Evolutionary conservation across 2,888 invertebrate species (phyloP).

Genomic region (Lomographa bimaculata): DNA sequence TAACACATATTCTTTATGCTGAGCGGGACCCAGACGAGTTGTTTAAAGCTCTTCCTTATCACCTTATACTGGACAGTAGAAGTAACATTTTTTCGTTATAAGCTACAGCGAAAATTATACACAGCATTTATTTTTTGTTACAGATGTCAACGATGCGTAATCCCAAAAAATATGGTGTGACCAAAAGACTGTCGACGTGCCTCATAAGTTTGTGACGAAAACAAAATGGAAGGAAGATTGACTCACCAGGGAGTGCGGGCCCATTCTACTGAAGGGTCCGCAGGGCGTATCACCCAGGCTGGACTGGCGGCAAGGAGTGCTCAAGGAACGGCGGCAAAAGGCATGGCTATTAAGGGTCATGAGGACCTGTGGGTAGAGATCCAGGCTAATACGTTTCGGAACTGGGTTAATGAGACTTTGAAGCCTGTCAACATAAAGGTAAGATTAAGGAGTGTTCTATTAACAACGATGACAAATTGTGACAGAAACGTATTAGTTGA

Average conservation of each 20-base stretch:
- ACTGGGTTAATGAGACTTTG: slow-evolving; percentile 98
- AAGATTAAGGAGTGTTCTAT: too few species aligned
- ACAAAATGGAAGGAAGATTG: slow-evolving; percentile 79
- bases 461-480: too few species aligned
- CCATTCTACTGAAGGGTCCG: slow-evolving; percentile 84
- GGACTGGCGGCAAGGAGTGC: slow-evolving; percentile 95
- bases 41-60: too few species aligned
- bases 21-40: too few species aligned
- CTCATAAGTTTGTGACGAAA: slow-evolving; percentile 39
- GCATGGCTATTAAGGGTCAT: slow-evolving; percentile 97
- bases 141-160: slow-evolving; percentile 58
- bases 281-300: slow-evolving; percentile 87
- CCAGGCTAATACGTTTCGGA: slow-evolving; percentile 97
- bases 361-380: slow-evolving; percentile 98
- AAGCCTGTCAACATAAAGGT: slow-evolving; percentile 88
- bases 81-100: too few species aligned
- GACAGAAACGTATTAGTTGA: too few species aligned
- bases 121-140: slow-evolving; percentile 32
- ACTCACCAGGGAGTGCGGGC: slow-evolving; percentile 83
- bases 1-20: too few species aligned
- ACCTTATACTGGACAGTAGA: too few species aligned
- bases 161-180: slow-evolving; percentile 50
- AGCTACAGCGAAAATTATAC: too few species aligned
- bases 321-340: slow-evolving; percentile 96
- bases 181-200: slow-evolving; percentile 33